Evolutionary conservation across 1,140 invertebrate species (phyloP).

Genomic region (Drosophila burlai): DNA sequence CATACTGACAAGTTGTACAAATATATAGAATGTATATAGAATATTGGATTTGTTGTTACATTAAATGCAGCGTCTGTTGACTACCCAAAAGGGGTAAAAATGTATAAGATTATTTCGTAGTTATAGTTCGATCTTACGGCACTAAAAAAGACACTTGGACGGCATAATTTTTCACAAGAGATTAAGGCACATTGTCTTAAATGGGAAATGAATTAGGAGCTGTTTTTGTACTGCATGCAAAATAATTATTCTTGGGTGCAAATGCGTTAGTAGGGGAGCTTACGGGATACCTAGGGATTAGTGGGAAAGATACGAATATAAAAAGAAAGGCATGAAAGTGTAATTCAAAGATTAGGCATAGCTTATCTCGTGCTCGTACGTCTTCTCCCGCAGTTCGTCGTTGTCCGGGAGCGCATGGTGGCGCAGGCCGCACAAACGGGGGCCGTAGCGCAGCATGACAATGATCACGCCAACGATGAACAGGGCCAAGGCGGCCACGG

Average conservation of each 20-base stretch:
- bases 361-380: slow-evolving; percentile 89
- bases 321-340: slow-evolving; percentile 1
- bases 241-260: slow-evolving; percentile 40
- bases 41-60: slow-evolving; percentile 23
- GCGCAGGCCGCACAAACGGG: slow-evolving; percentile 88
- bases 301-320: slow-evolving; percentile 30
- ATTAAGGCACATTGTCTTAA: slow-evolving; percentile 57
- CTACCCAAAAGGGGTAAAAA: slow-evolving; percentile 52
- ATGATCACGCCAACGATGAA: slow-evolving; percentile 92
- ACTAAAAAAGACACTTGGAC: slow-evolving; percentile 74
- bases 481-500: slow-evolving; percentile 89
- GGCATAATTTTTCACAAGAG: slow-evolving; percentile 50
- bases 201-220: slow-evolving; percentile 25
- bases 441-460: slow-evolving; percentile 90
- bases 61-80: slow-evolving; percentile 34
- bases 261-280: slow-evolving; percentile 52
- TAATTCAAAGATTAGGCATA: slow-evolving; percentile 75
- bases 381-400: slow-evolving; percentile 87
- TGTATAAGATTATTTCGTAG: slow-evolving; percentile 5
- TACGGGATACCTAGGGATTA: slow-evolving; percentile 49
- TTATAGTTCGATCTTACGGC: slow-evolving; percentile 30
- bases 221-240: slow-evolving; percentile 68
- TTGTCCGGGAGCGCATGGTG: slow-evolving; percentile 88
- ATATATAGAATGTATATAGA: not conserved
- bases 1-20: slow-evolving; percentile 10